Base-by-base conservation (phyloP, 2,888 invertebrate genomes). In the Agrochola litura region DNA sequence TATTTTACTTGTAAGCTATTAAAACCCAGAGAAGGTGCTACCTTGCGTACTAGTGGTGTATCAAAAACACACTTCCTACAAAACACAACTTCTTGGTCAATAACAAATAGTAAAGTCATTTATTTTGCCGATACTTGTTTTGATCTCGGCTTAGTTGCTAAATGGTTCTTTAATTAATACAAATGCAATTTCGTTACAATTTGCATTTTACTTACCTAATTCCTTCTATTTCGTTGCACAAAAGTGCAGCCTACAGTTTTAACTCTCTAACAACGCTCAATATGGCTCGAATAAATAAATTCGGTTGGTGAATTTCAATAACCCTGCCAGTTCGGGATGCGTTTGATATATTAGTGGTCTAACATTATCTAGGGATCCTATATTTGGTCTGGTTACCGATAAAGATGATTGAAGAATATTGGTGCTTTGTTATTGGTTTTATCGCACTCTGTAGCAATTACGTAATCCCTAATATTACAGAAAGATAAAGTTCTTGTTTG, bases 201-300 rank as follows among this genome's bases (percentile, higher is more conserved):
- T 52, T 22, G 10, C 54, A 54, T 22, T 54, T 54, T 54, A 54
- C 10, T 54, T 30, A 30, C 30, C 30, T 22, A 22, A 54, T 54
- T 22, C 54, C n/a, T 54, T 54, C 9, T n/a, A 46, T 12, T 46
- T 25, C 46, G 19, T 19, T 64, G 60, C 37, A 73, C 10, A 30
- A 30, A 22, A 56, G n/a, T 19, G 63, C 52, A 70, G 56, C 52
- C 43, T 22, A 19, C 19, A 71, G 65, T 81, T 58, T 65, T 54
- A 46, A 63, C 77, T 69, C 74, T 77, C 74, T 77, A 84, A 83
- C 78, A 22, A 66, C 16, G 22, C 68, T 74, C 85, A 82, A 86
- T 85, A 83, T 83, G 81, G 69, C 68, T 80, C 68, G 74, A 76
- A 88, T 85, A 86, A 87, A 88, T 90, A 89, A 87, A 88, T 85